Conservation (phyloP, 2,797 vertebrate species). For the Benthosema pterotum region DNA sequence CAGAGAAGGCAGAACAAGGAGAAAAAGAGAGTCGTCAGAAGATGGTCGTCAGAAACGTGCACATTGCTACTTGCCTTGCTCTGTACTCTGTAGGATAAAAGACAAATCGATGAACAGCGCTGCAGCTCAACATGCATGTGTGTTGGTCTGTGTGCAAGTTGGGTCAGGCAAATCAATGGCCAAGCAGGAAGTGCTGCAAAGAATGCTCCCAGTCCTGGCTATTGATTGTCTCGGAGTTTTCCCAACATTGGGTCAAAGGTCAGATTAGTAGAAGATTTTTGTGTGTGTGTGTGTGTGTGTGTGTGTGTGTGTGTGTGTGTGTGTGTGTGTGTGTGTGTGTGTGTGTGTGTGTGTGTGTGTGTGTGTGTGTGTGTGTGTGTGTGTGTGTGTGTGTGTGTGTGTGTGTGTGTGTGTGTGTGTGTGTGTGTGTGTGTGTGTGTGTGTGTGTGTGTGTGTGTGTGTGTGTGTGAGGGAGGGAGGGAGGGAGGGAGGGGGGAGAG, state of each 20-base stretch:
- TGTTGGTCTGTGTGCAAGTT: not conserved
- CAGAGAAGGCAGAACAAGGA: too few species aligned
- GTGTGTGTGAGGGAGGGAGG: not conserved
- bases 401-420: not conserved
- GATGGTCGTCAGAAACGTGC: too few species aligned
- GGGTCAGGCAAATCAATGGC: not conserved
- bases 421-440: not conserved
- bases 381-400: not conserved
- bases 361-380: not conserved
- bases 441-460: not conserved
- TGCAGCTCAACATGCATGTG: too few species aligned
- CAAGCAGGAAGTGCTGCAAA: not conserved
- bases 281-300: not conserved
- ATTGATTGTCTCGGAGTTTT: not conserved
- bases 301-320: not conserved
- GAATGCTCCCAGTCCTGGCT: not conserved
- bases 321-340: not conserved
- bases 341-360: not conserved
- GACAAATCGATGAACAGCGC: too few species aligned
- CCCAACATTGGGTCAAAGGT: not conserved
- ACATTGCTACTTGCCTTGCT: too few species aligned
- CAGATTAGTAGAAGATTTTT: not conserved
- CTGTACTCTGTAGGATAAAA: too few species aligned
- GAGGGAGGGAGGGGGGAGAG: not conserved
- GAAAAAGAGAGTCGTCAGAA: too few species aligned